Evolutionary conservation across 2,113 vertebrate genomes (phyloP).

Genomic region (Tetraodon nigroviridis): DNA sequence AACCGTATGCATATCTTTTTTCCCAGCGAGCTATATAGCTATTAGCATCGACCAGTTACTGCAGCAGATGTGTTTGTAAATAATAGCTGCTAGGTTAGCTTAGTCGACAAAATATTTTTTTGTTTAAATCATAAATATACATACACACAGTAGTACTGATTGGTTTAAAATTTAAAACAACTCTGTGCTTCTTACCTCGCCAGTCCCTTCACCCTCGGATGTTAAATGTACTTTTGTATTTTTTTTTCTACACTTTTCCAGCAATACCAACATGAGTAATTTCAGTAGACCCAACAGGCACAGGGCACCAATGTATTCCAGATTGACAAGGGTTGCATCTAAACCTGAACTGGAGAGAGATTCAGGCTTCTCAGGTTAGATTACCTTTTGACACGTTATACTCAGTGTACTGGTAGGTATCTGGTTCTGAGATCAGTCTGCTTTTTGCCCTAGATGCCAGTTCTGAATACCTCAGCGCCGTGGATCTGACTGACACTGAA

Average conservation of each 20-base stretch:
- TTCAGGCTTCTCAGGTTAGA: constrained; percentile 87
- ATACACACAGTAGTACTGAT: neutral
- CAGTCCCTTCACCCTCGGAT: too few relatives aligned
- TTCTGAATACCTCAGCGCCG: constrained; percentile 81
- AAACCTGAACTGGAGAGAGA: constrained; percentile 81
- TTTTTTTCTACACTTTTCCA: neutral
- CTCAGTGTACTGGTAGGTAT: too few relatives aligned
- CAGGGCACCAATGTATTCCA: constrained; percentile 35
- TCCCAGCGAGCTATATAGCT: neutral
- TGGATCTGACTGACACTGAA: constrained; percentile 82
- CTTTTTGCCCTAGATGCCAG: constrained; percentile 77
- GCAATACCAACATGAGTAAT: constrained; percentile 41
- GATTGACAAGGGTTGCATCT: constrained; percentile 42
- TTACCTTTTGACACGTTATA: neutral
- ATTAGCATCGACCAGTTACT: neutral
- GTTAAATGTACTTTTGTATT: neutral
- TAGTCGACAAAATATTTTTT: neutral
- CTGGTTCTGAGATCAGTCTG: too few relatives aligned
- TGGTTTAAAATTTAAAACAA: neutral
- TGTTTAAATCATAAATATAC: neutral
- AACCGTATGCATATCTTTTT: neutral
- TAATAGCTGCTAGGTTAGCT: neutral
- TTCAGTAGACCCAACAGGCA: constrained; percentile 34
- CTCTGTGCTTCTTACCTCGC: neutral
- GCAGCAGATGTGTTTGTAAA: neutral